A percentile compares a stretch with the other conserved stretches of the same genome.
Conservation (phyloP, 2,797 vertebrate genomes). For the Falco biarmicus region DNA sequence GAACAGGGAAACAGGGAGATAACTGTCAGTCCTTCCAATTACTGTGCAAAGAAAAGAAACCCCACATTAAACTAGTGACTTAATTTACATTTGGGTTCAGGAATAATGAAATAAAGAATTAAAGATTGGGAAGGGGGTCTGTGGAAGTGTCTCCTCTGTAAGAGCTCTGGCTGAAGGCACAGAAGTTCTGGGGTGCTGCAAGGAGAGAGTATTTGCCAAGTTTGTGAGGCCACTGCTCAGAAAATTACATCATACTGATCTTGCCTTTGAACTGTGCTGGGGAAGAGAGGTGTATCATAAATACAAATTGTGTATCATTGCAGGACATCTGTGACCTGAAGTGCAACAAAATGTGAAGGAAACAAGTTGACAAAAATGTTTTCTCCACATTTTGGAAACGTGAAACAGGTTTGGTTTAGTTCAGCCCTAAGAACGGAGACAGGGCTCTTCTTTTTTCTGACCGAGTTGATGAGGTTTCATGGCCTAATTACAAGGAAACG, state of each 20-base stretch:
- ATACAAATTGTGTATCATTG: not conserved
- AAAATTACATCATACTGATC: not conserved
- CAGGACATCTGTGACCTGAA: not conserved
- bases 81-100: not conserved
- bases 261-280: not conserved
- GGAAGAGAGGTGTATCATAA: not conserved
- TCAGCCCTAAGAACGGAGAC: not conserved
- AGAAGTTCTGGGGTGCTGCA: not conserved
- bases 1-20: not conserved
- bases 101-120: not conserved
- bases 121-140: not conserved
- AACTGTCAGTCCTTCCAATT: not conserved
- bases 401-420: not conserved
- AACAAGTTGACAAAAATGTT: not conserved
- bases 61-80: not conserved
- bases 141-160: not conserved
- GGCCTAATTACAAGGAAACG: not conserved
- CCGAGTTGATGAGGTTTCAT: not conserved
- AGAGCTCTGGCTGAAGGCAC: fast-evolving
- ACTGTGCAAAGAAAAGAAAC: not conserved
- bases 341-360: not conserved
- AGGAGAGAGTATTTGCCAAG: not conserved
- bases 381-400: not conserved
- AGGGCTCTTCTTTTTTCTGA: not conserved
- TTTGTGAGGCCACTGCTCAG: not conserved